Evolutionary conservation across 1,140 invertebrate genomes (phyloP), one percentile per base, ranked within the genome.

Genomic region (Mya arenaria): DNA sequence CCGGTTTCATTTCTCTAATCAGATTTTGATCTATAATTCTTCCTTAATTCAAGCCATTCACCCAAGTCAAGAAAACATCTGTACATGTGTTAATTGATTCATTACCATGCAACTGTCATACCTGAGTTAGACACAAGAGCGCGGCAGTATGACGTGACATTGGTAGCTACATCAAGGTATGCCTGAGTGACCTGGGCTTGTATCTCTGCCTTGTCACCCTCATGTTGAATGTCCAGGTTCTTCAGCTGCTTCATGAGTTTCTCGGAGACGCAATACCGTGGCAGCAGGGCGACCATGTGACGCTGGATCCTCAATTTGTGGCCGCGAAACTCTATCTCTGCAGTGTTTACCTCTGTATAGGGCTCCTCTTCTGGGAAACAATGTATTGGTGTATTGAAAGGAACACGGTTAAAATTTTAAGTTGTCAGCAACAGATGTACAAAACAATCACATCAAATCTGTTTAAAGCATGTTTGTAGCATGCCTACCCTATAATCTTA

Each of bases 241-340:
- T 82, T 83, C 60, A 91, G 82, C 75, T 90, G 85, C 83, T 91
- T 89, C 72, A 77, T 80, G 15, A 91, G 63, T 62, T 83, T 88
- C 30, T 92, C 92, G 30, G 89, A 90, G n/a, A 92, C 69, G 56
- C 85, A 85, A 89, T 97, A 97, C 80, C 95, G 94, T 13, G 95
- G 94, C 34, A 97, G 93, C 23, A 97, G 91, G 0, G 94, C 94
- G 25, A 97, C 90, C 94, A 97, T 95, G 23, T 97, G 91, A 83
- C 95, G 84, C 81, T 92, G 89, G n/a, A 93, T 88, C 15, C 90
- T 82, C 28, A 82, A 74, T n/a, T 92, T 82, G 15, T 91, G 90
- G 71, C 89, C 88, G 68, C 86, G 82, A 68, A 91, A 89, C 84
- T 93, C 92, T 56, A 92, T 84, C 93, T 72, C 66, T 37, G 89